Conservation (phyloP, 2,888 invertebrate genomes). For the Ephialtes manifestator region DNA sequence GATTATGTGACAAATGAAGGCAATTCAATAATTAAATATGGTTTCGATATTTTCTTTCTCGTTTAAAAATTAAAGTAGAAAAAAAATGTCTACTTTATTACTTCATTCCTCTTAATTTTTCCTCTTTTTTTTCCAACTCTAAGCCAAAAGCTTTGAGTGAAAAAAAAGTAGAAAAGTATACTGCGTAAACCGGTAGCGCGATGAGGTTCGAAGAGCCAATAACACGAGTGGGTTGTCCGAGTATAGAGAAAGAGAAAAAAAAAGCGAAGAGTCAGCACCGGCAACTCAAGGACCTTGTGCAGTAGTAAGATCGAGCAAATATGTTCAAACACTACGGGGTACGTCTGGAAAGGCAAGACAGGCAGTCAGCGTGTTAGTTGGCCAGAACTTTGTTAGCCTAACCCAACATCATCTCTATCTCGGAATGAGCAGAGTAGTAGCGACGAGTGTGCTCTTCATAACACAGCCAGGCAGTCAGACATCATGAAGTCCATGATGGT, state of each 20-base stretch:
- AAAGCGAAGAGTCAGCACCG: constrained; percentile 22
- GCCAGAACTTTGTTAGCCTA: constrained; percentile 56
- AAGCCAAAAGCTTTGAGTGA: background rate
- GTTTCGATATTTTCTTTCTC: background rate
- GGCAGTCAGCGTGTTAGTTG: constrained; percentile 24
- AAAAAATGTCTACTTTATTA: no score
- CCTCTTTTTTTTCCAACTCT: no score
- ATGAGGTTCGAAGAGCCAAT: constrained; percentile 64
- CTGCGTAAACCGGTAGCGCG: constrained; percentile 48
- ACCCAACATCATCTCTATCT: constrained; percentile 63
- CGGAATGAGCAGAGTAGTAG: constrained; percentile 36
- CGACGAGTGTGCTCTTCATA: constrained; percentile 65
- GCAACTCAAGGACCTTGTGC: constrained; percentile 69
- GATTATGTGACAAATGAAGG: background rate
- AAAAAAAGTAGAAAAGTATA: constrained; percentile 21
- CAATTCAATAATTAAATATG: background rate
- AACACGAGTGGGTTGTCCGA: constrained; percentile 63
- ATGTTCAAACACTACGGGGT: constrained; percentile 78
- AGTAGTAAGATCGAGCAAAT: constrained; percentile 73
- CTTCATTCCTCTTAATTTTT: no score
- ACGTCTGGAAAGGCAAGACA: constrained; percentile 56
- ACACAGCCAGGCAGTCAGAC: constrained; percentile 47
- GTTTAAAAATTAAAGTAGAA: background rate
- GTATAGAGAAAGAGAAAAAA: constrained; percentile 30
- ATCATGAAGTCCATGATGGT: constrained; percentile 18